Conservation (phyloP, 2,113 vertebrate species). For the Girardinichthys multiradiatus region DNA sequence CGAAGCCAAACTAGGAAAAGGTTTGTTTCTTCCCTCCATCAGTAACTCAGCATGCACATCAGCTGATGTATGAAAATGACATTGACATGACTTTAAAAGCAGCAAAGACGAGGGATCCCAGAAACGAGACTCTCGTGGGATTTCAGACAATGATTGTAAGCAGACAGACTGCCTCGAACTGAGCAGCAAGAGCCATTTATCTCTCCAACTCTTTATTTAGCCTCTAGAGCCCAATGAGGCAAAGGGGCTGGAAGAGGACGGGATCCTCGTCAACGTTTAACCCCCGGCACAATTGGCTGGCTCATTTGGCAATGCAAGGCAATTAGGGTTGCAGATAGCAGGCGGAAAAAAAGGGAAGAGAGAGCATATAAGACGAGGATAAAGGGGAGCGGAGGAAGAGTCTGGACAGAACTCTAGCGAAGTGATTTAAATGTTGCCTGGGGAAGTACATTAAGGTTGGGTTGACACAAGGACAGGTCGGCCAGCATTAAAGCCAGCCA, state of each 20-base stretch:
- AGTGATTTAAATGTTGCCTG: conserved; percentile 60
- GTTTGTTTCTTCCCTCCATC: conserved; percentile 15
- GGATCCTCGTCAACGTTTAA: conserved; percentile 58
- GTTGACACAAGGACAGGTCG: conserved; percentile 64
- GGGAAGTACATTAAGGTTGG: conserved; percentile 67
- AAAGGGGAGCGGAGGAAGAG: conserved; percentile 31
- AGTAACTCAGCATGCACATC: conserved; percentile 23
- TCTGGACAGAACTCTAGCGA: conserved; percentile 45
- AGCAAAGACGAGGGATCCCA: conserved; percentile 22
- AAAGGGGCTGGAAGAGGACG: conserved; percentile 23
- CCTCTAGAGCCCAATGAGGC: conserved; percentile 22
- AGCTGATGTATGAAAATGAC: conserved; percentile 40
- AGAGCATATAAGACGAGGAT: conserved; percentile 40
- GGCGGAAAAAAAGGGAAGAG: conserved; percentile 28
- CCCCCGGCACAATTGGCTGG: conserved; percentile 55
- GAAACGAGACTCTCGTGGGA: conserved; percentile 26
- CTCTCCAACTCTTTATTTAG: conserved; percentile 40
- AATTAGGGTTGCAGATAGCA: conserved; percentile 65
- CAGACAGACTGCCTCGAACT: conserved; percentile 26
- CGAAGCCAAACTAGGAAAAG: background rate
- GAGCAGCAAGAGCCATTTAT: conserved; percentile 25
- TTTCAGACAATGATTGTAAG: conserved; percentile 6
- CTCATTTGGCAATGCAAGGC: conserved; percentile 64
- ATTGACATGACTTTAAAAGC: conserved; percentile 27
- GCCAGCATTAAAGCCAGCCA: conserved; percentile 43